Conservation (phyloP, 2,113 vertebrate species). For the Perca fluviatilis region DNA sequence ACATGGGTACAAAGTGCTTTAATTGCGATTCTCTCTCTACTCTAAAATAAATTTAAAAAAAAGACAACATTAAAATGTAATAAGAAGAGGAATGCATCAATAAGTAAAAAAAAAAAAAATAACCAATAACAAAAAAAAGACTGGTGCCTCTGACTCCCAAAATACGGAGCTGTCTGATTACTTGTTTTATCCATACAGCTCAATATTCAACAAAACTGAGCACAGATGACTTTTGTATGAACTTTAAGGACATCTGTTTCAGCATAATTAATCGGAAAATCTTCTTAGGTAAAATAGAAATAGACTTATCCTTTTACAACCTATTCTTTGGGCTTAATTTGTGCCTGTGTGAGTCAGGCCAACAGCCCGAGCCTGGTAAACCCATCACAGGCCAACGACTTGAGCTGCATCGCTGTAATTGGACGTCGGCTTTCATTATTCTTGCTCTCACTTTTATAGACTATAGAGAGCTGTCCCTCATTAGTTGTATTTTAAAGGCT, state of each 20-base stretch:
- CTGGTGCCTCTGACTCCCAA: background rate
- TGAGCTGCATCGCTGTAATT: slow-evolving; percentile 45
- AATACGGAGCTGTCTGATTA: background rate
- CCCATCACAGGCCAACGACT: slow-evolving; percentile 36
- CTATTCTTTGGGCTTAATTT: slow-evolving; percentile 38
- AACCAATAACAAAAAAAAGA: background rate
- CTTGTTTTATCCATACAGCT: background rate
- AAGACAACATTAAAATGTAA: background rate
- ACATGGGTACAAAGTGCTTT: background rate
- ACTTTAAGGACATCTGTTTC: slow-evolving; percentile 34
- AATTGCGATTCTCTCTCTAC: background rate
- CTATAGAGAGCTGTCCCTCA: slow-evolving; percentile 24
- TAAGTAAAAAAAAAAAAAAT: background rate
- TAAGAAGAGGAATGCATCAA: background rate
- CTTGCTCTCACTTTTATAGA: slow-evolving; percentile 19
- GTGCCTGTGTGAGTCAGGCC: slow-evolving; percentile 21
- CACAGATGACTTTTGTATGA: slow-evolving; percentile 4
- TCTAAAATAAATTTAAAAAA: background rate
- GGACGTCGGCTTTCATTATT: slow-evolving; percentile 46
- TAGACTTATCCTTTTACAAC: slow-evolving; percentile 36
- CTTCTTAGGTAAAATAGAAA: slow-evolving; percentile 26
- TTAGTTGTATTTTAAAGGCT: slow-evolving; percentile 23
- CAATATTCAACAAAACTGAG: slow-evolving; percentile 17
- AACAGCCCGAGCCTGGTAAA: slow-evolving; percentile 42
- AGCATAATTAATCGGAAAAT: slow-evolving; percentile 29